Evolutionary conservation across 2,113 vertebrate genomes (phyloP).

Genomic region (Grallaria varia): DNA sequence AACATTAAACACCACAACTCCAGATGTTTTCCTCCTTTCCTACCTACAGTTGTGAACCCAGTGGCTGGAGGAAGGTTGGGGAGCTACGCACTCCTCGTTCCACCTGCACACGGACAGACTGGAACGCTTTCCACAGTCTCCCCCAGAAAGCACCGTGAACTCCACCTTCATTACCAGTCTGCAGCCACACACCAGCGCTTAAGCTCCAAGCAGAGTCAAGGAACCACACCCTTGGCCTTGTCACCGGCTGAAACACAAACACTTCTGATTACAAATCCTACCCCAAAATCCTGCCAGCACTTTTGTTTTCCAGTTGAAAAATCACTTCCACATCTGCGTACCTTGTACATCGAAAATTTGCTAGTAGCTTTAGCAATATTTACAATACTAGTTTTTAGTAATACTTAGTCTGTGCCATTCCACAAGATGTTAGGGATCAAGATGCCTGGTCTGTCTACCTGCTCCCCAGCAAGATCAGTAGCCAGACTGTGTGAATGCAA

Average conservation of each 20-base stretch:
- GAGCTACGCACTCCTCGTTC: background rate
- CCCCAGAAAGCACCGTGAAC: background rate
- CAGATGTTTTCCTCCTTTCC: background rate
- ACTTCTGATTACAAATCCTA: conserved; percentile 1
- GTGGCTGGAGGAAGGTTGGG: background rate
- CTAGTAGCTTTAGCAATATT: background rate
- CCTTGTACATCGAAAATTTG: background rate
- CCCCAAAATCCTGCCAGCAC: background rate
- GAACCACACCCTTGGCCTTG: conserved; percentile 45
- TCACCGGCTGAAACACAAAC: background rate
- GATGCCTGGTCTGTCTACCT: background rate
- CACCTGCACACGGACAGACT: background rate
- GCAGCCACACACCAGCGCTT: background rate
- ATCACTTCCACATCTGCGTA: background rate
- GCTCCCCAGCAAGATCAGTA: background rate
- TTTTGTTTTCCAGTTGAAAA: background rate
- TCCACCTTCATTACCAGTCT: background rate
- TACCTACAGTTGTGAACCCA: background rate
- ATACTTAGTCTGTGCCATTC: background rate
- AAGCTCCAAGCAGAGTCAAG: background rate
- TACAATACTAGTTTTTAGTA: background rate
- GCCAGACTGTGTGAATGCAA: background rate
- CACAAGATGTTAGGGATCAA: background rate
- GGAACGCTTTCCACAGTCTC: background rate
- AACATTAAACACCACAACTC: background rate